Base-by-base conservation (phyloP, 2,797 vertebrate genomes). In the Acrocephalus scirpaceus region DNA sequence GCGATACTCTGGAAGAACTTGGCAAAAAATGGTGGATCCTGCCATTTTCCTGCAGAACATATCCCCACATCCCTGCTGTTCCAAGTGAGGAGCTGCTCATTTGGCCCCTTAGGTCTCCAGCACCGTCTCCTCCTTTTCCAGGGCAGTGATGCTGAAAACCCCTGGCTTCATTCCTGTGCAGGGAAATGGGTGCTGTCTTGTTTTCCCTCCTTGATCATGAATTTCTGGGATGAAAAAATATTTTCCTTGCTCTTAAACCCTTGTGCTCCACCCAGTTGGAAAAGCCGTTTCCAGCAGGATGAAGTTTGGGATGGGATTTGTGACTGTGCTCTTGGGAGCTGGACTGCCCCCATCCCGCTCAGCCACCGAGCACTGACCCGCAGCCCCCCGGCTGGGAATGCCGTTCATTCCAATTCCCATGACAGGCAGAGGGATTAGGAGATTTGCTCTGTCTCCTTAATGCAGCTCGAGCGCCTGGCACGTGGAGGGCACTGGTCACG, bases 231-330 rank as follows among this genome's bases (percentile, higher is more conserved):
- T 3, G 36, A 71, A 82, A 88, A 94, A 95, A 87, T 90, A 85
- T 96, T 97, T 96, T 73, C 82, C 95, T 97, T 78, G 32, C 85
- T 89, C 38, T 86, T 48, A 71, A 95, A 79, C 65, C 92, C 21
- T 71, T 1, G 29, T 29, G 26, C 92, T 93, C 95, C 95, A 80
- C 90, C 92, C 71, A 12, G 0, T 27, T 72, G 94, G 83, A 88
- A 91, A 73, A 93, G 74, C 90, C 12, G 0, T 73, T 93, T 75
- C 32, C 92, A 86, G 85, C 81, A n/a, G 88, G 53, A 22, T 13
- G 58, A 56, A 44, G 25, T 80, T 75, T 36, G 89, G 91, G 82
- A 66, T 93, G 48, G 0, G 12, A 13, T 69, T 20, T 0, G 2
- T 2, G 2, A 2, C 19, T 0, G 3, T 9, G 56, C 40, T 38